Evolutionary conservation across 92 coral and sea anemone genomes (phyloP), one percentile per base, ranked within the genome.

Genomic region (Blastomussa wellsi): DNA sequence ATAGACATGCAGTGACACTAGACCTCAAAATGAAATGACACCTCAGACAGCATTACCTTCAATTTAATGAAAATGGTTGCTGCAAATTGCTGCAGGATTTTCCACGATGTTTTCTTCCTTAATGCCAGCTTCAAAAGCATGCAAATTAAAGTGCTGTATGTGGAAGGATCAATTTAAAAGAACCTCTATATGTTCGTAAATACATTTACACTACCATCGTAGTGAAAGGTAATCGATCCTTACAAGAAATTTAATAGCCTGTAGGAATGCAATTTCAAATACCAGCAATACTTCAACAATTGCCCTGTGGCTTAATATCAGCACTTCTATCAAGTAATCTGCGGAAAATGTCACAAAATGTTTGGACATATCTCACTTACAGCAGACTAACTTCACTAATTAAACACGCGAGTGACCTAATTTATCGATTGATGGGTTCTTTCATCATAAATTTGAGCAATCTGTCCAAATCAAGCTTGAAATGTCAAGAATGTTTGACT

Each of bases 211-310:
- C 22, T 44, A 33, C 35, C 69, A 70, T 51, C 78, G 22, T 37
- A 1, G 44, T 70, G 86, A 52, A 70, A 82, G 86, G 1, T 71
- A 53, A 71, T 71, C 78, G n/a, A n/a, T n/a, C n/a, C n/a, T n/a
- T n/a, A n/a, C n/a, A 35, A 51, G 86, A 82, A 52, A 82, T 38
- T 32, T 36, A 51, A 82, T 82, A 82, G 68, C 86, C 71, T 22
- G 11, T 8, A 3, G 67, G 78, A 52, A 70, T 71, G 65, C 32
- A 13, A 44, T 29, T 28, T 1, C n/a, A 55, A 29, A 82, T 82
- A 36, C 86, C 86, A 52, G 70, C 68, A 59, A 82, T 82, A 52
- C 52, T n/a, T 70, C 68, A 70, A 71, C 51, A 60, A 60, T 64
- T 38, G 26, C n/a, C 12, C 44, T 36, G 19, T 60, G 68, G 11